Percentiles rank a stretch among this genome's conserved stretches.
phyloP scores from a whole-genome alignment of 1,140 invertebrate species.

The Drosophila lowei region DNA sequence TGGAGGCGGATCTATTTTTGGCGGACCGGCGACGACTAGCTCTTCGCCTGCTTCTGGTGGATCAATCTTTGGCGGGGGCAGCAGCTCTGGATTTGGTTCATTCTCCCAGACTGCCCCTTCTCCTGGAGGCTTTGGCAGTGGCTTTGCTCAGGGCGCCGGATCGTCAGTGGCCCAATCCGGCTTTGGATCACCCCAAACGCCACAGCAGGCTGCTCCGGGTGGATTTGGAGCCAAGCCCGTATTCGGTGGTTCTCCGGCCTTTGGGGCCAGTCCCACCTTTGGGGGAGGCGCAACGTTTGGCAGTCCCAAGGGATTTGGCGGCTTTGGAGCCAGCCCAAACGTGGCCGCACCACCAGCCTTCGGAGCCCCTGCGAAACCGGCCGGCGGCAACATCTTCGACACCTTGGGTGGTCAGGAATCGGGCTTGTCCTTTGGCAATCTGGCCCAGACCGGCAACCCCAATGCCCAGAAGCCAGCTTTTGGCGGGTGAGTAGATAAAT shows the following conservation, averaged over 20 bases:
- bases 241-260: conserved; percentile 79
- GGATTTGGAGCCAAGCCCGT: conserved; percentile 68
- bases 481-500: conserved; percentile 81
- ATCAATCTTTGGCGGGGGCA: conserved; percentile 73
- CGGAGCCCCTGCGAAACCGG: conserved; percentile 62
- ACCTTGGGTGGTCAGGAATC: conserved; percentile 85
- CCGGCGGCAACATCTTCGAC: conserved; percentile 84
- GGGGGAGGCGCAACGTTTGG: conserved; percentile 85
- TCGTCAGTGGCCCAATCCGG: conserved; percentile 73
- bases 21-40: conserved; percentile 33
- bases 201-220: conserved; percentile 50
- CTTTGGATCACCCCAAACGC: conserved; percentile 82
- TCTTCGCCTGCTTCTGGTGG: conserved; percentile 49
- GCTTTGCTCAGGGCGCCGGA: conserved; percentile 55
- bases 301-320: conserved; percentile 84
- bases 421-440: conserved; percentile 84
- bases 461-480: conserved; percentile 79
- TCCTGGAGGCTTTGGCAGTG: conserved; percentile 61
- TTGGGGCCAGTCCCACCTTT: conserved; percentile 84
- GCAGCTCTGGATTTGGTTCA: conserved; percentile 69
- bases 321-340: conserved; percentile 44
- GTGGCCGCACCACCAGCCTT: conserved; percentile 58
- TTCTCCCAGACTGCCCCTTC: conserved; percentile 70
- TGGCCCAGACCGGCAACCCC: conserved; percentile 84
- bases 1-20: conserved; percentile 62